Percentiles rank a stretch among this genome's conserved stretches.
Evolutionary conservation across 2,113 vertebrate species (phyloP).

Genomic region (Burhinus bistriatus): DNA sequence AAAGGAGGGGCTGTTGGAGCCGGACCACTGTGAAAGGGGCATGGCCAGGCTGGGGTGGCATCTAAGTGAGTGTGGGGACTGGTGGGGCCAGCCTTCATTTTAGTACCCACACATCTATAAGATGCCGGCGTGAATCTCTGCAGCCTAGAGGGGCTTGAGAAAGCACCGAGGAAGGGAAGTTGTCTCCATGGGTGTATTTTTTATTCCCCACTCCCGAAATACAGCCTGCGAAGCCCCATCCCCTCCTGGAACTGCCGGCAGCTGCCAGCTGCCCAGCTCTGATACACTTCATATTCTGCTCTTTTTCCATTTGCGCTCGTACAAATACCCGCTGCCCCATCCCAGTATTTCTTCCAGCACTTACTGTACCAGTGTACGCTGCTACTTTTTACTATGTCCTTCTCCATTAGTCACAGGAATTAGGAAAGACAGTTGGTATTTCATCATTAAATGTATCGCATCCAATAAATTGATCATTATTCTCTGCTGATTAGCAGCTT

Average conservation of each 20-base stretch:
- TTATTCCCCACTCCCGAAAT: neutral
- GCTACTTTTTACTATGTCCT: neutral
- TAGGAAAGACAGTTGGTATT: slow-evolving; percentile 27
- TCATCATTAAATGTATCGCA: slow-evolving; percentile 8
- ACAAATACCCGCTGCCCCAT: neutral
- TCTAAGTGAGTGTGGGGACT: neutral
- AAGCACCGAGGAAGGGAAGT: neutral
- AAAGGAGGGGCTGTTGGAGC: too few relatives aligned
- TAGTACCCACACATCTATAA: neutral
- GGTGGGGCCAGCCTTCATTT: neutral
- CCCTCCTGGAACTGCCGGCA: neutral
- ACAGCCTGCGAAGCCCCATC: neutral
- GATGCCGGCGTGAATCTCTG: rapidly evolving
- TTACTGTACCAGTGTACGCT: neutral
- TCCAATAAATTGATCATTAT: slow-evolving; percentile 42
- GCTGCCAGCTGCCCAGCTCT: neutral
- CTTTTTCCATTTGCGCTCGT: neutral
- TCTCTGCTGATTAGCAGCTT: slow-evolving; percentile 35
- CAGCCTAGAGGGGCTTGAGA: neutral
- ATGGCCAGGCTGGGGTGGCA: neutral
- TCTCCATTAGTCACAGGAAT: slow-evolving; percentile 12
- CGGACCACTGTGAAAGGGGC: neutral
- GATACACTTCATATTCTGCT: neutral
- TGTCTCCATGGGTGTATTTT: neutral
- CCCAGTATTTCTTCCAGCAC: neutral